These are phyloP conservation scores for Leptestheria dahalacensis DNA, from an alignment of 1,140 invertebrate genomes.

Conservation along the genomic window DNA sequence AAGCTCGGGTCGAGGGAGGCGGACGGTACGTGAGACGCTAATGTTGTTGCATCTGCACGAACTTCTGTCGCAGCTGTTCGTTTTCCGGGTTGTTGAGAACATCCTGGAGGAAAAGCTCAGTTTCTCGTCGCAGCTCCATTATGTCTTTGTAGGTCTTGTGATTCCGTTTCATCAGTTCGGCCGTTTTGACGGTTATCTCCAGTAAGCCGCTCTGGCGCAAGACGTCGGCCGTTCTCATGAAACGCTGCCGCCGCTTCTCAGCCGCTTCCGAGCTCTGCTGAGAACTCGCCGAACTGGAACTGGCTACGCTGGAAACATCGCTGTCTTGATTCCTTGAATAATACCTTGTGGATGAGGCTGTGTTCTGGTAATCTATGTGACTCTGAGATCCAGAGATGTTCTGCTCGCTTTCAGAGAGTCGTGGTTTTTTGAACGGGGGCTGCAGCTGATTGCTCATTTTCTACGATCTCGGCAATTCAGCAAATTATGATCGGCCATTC, in stretches of 20 bases:
- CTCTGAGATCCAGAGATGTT: neutral
- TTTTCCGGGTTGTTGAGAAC: constrained; percentile 8
- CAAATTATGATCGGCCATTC: no score
- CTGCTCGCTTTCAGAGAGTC: neutral
- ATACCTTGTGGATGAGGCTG: neutral
- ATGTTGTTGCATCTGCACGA: neutral
- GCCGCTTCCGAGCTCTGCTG: neutral
- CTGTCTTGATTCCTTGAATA: neutral
- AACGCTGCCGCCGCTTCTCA: neutral
- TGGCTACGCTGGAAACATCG: neutral
- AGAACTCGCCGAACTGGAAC: neutral
- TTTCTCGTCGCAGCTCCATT: neutral
- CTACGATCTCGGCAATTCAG: no score
- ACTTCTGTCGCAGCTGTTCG: neutral
- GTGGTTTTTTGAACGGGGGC: neutral
- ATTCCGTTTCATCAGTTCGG: neutral
- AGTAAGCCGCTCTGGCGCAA: neutral
- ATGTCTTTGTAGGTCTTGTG: neutral
- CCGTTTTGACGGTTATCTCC: neutral
- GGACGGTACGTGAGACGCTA: no score
- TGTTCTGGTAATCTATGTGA: neutral
- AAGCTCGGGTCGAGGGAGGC: no score
- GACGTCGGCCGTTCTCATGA: neutral
- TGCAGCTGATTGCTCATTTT: neutral
- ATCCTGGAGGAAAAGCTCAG: neutral